Conservation (phyloP, 2,888 invertebrate species). For the Zaprionus obscuricornis region DNA sequence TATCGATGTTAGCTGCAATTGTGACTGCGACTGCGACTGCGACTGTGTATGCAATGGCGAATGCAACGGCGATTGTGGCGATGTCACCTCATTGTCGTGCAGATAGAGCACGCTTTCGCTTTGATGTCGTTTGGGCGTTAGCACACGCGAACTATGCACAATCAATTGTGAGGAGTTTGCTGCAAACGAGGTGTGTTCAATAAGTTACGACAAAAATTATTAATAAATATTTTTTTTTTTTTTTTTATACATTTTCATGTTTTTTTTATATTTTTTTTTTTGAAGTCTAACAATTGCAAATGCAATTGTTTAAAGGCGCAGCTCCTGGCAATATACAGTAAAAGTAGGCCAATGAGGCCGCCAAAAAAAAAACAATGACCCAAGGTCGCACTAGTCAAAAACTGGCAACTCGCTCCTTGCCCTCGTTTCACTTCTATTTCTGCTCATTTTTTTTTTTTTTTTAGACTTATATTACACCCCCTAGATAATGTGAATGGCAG, state of each 20-base stretch:
- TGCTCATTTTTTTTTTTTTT: neutral
- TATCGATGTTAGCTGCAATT: neutral
- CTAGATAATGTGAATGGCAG: constrained; percentile 41
- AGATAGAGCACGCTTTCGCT: constrained; percentile 90
- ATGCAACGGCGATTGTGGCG: constrained; percentile 26
- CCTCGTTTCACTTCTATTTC: neutral
- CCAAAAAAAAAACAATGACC: constrained; percentile 32
- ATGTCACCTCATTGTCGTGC: constrained; percentile 83
- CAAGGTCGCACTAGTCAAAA: constrained; percentile 54
- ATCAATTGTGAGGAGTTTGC: constrained; percentile 86
- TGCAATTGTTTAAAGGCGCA: constrained; percentile 43
- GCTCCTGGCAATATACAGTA: constrained; percentile 34
- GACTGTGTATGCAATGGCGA: no score
- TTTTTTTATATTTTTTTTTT: no score
- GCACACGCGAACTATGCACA: constrained; percentile 90
- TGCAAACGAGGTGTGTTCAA: constrained; percentile 69
- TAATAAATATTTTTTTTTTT: neutral
- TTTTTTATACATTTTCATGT: no score
- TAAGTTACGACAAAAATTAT: neutral
- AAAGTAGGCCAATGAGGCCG: constrained; percentile 66
- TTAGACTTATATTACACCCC: neutral
- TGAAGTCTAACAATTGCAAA: no score
- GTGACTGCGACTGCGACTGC: constrained; percentile 4
- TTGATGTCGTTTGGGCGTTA: constrained; percentile 90
- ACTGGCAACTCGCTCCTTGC: neutral